Evolutionary conservation across 1,140 invertebrate genomes (phyloP).

Genomic region (Leguminivora glycinivorella): DNA sequence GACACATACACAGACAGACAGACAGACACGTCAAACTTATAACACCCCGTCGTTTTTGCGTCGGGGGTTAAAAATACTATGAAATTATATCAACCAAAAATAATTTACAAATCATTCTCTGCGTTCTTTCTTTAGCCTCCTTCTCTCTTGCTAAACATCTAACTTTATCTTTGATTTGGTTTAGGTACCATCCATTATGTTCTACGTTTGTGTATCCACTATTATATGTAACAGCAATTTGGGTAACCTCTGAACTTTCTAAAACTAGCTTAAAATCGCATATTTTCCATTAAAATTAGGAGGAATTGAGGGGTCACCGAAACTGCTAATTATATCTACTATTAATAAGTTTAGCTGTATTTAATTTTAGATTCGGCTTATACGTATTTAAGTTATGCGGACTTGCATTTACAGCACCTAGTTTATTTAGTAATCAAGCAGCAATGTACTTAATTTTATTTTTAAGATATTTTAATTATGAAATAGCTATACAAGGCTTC

Average conservation of each 20-base stretch:
- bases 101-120: too few relatives aligned
- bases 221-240: background rate
- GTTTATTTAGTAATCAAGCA: conserved; percentile 20
- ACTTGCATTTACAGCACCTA: conserved; percentile 22
- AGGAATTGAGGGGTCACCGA: background rate
- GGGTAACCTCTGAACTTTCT: background rate
- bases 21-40: too few relatives aligned
- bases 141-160: too few relatives aligned
- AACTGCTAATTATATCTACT: too few relatives aligned
- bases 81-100: too few relatives aligned
- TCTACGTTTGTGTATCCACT: background rate
- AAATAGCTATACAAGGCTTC: conserved; percentile 5
- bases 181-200: background rate
- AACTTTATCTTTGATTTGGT: background rate
- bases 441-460: conserved; percentile 24
- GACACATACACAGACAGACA: too few relatives aligned
- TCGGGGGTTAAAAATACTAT: too few relatives aligned
- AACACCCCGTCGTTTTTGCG: too few relatives aligned
- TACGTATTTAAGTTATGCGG: background rate
- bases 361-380: conserved; percentile 1
- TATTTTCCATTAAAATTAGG: background rate
- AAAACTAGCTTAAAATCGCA: background rate
- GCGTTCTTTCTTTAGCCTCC: too few relatives aligned
- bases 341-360: background rate
- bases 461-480: conserved; percentile 21